Conservation (phyloP, 30 jellyfish, hydroid and myxozoan species). For the Turritopsis rubra region DNA sequence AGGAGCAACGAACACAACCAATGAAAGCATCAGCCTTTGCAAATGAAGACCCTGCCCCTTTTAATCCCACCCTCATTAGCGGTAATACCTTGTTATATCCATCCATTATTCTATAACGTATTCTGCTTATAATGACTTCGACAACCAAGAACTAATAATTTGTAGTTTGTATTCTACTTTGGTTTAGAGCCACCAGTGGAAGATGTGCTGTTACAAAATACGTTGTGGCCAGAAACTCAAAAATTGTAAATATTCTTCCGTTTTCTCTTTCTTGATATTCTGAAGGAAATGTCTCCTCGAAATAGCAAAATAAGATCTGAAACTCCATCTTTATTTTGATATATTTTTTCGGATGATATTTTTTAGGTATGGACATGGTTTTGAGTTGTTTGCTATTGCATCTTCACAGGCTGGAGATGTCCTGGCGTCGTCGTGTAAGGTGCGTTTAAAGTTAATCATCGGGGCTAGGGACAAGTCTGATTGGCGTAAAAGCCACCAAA, state of each 20-base stretch:
- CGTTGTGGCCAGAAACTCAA: slow-evolving; percentile 92
- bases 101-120: no score
- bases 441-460: slow-evolving; percentile 9
- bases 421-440: slow-evolving; percentile 93
- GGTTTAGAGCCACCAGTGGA: slow-evolving; percentile 83
- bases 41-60: slow-evolving; percentile 95
- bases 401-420: slow-evolving; percentile 62
- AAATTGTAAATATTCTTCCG: slow-evolving; percentile 53
- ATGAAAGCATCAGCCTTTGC: slow-evolving; percentile 96
- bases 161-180: no score
- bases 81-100: slow-evolving; percentile 22
- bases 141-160: no score
- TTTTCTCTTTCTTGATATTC: no score
- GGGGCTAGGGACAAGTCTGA: neutral
- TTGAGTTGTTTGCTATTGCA: slow-evolving; percentile 70
- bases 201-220: slow-evolving; percentile 71
- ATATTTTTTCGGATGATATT: no score
- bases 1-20: slow-evolving; percentile 44
- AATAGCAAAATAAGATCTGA: no score
- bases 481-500: neutral
- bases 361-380: slow-evolving; percentile 92
- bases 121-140: neutral
- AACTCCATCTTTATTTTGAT: no score
- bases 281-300: no score
- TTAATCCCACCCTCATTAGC: slow-evolving; percentile 42